Conservation (phyloP, 1,140 invertebrate genomes). For the Penaeus chinensis region DNA sequence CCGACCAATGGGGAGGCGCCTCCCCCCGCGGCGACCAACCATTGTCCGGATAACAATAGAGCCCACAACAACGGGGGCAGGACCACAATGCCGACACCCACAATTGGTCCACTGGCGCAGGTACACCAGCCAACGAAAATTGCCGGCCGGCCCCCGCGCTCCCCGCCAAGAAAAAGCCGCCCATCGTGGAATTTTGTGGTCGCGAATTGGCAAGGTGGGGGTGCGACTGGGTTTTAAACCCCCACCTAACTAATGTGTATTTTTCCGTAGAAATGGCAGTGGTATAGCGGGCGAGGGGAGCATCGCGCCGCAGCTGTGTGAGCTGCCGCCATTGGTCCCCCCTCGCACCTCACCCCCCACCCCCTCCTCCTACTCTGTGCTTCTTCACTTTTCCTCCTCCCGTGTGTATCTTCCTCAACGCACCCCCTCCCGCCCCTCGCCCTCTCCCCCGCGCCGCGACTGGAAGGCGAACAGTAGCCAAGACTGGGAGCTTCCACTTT, state of each 20-base stretch:
- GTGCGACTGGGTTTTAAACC: constrained; percentile 51
- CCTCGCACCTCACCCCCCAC: not conserved
- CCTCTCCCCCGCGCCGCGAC: not conserved
- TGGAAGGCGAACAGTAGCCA: not conserved
- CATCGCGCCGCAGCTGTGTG: constrained; percentile 27
- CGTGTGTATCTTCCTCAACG: not conserved
- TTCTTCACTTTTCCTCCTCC: not conserved
- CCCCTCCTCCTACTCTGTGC: constrained; percentile 7
- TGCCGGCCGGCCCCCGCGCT: constrained; percentile 42
- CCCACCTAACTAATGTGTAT: constrained; percentile 62
- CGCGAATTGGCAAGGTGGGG: constrained; percentile 60
- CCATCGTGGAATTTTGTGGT: constrained; percentile 57
- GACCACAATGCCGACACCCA: constrained; percentile 63
- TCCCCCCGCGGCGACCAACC: constrained; percentile 61
- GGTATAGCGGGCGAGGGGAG: constrained; percentile 33
- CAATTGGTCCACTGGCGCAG: constrained; percentile 59
- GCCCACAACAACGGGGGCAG: constrained; percentile 61
- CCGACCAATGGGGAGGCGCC: constrained; percentile 61
- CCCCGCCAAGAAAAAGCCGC: constrained; percentile 52
- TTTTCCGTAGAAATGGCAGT: constrained; percentile 63
- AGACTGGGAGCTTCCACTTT: not conserved
- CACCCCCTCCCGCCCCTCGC: not conserved
- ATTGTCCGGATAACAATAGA: constrained; percentile 63
- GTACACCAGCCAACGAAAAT: constrained; percentile 59
- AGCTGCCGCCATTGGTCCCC: not conserved